Evolutionary conservation across 2,888 invertebrate genomes (phyloP).

Genomic region (Cantharis flavilabris): DNA sequence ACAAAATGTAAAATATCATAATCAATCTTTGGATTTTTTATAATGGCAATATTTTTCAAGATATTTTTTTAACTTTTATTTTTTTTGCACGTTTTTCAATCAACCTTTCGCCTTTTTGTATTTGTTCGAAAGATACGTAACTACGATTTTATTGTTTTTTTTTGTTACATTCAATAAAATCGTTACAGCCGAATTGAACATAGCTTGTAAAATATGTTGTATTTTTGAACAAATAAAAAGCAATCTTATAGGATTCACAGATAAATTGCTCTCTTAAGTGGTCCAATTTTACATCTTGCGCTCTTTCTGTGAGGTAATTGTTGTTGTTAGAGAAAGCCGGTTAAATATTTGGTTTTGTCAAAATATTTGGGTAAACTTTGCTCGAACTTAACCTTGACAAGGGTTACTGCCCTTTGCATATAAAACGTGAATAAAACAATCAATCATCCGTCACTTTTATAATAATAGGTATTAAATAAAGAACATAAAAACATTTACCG

Average conservation of each 20-base stretch:
- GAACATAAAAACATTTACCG: constrained; percentile 9
- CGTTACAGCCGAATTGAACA: not conserved
- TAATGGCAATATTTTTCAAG: not conserved
- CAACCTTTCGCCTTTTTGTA: not conserved
- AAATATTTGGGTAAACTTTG: not conserved
- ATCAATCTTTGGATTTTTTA: too few relatives aligned
- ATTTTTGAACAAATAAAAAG: not conserved
- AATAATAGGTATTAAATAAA: constrained; percentile 23
- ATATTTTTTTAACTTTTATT: not conserved
- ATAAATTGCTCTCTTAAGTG: not conserved
- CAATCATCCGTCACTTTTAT: constrained; percentile 12
- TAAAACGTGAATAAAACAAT: constrained; percentile 3
- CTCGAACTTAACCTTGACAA: not conserved
- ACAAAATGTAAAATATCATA: not conserved
- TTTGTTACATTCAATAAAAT: not conserved
- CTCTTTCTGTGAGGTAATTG: not conserved
- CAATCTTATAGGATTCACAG: not conserved
- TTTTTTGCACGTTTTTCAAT: not conserved
- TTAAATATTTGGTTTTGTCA: not conserved
- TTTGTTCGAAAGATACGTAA: not conserved
- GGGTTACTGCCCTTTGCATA: not conserved
- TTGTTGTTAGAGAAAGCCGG: not conserved
- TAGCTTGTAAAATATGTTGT: not conserved
- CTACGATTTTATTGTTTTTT: not conserved
- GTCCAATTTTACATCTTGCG: not conserved